These are phyloP conservation scores for Tangara arthus DNA, from an alignment of 2,797 vertebrate genomes.

Conservation along the genomic window DNA sequence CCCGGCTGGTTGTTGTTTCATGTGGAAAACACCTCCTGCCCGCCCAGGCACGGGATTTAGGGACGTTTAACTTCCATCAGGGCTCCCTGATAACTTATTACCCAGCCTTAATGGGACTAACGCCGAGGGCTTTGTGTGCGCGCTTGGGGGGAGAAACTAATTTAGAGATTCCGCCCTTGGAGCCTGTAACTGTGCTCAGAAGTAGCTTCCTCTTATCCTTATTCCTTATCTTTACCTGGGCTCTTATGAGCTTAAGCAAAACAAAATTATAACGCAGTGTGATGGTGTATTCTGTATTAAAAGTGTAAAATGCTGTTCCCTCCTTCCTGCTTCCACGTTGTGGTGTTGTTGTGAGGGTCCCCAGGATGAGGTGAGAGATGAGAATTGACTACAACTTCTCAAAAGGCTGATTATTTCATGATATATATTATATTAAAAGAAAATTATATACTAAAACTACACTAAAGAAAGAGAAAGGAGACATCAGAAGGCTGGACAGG, in stretches of 20 bases:
- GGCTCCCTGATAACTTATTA: conserved; percentile 68
- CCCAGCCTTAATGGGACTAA: conserved; percentile 62
- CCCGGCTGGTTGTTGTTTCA: conserved; percentile 66
- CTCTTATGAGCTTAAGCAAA: conserved; percentile 72
- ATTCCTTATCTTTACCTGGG: conserved; percentile 57
- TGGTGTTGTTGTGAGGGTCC: too few relatives aligned
- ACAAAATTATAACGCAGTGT: conserved; percentile 62
- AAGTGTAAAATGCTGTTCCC: not conserved
- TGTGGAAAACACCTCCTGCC: conserved; percentile 79
- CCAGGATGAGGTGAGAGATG: not conserved
- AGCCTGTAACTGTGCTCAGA: not conserved
- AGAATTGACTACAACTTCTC: not conserved
- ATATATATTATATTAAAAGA: not conserved
- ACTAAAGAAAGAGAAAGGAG: not conserved
- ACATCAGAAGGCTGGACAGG: not conserved
- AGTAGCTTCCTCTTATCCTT: not conserved
- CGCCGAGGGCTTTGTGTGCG: not conserved
- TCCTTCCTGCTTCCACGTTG: not conserved
- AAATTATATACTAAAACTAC: not conserved
- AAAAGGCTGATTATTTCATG: not conserved
- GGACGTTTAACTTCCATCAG: conserved; percentile 77
- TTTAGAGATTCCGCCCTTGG: conserved; percentile 40
- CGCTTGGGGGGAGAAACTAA: conserved; percentile 2
- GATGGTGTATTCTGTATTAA: conserved; percentile 12
- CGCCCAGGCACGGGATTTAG: conserved; percentile 80